Evolutionary conservation across 2,797 vertebrate species (phyloP).

Genomic region (Betta splendens): DNA sequence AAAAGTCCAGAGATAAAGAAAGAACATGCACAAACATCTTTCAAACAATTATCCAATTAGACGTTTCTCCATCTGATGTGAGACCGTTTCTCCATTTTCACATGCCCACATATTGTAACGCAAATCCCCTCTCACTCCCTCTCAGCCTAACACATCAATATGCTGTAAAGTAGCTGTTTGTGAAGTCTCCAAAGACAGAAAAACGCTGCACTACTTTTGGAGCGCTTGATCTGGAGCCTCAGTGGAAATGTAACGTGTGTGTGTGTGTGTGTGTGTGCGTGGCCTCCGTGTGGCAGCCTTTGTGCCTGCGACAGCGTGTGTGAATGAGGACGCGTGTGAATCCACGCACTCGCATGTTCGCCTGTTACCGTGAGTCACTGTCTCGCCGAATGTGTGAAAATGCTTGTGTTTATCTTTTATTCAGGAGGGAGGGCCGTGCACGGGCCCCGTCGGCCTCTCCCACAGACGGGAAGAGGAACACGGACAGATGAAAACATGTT

Average conservation of each 20-base stretch:
- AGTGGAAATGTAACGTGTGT: constrained; percentile 21
- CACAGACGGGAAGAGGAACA: constrained; percentile 1
- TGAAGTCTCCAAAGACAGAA: constrained; percentile 48
- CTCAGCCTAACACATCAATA: neutral
- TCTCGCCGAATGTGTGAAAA: constrained; percentile 18
- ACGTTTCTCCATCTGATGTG: constrained; percentile 45
- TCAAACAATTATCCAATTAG: constrained; percentile 57
- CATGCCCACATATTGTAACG: constrained; percentile 26
- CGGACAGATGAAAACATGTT: neutral
- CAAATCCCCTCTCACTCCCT: constrained; percentile 2
- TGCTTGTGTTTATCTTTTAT: constrained; percentile 32
- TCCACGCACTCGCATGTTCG: neutral
- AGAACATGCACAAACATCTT: constrained; percentile 7
- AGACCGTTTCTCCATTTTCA: constrained; percentile 43
- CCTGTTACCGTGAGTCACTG: neutral
- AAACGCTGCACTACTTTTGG: constrained; percentile 53
- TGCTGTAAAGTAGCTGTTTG: constrained; percentile 42
- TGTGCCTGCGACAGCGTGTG: too few relatives aligned
- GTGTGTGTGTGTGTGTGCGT: constrained; percentile 5
- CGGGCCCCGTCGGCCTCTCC: constrained; percentile 7
- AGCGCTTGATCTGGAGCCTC: constrained; percentile 39
- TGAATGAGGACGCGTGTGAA: constrained; percentile 7
- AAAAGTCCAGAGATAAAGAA: too few relatives aligned
- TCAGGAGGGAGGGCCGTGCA: constrained; percentile 27
- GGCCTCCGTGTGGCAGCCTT: neutral